Percentiles rank a stretch among this genome's conserved stretches.
Conservation (phyloP, 2,888 invertebrate genomes). For the Metacarcinus magister region DNA sequence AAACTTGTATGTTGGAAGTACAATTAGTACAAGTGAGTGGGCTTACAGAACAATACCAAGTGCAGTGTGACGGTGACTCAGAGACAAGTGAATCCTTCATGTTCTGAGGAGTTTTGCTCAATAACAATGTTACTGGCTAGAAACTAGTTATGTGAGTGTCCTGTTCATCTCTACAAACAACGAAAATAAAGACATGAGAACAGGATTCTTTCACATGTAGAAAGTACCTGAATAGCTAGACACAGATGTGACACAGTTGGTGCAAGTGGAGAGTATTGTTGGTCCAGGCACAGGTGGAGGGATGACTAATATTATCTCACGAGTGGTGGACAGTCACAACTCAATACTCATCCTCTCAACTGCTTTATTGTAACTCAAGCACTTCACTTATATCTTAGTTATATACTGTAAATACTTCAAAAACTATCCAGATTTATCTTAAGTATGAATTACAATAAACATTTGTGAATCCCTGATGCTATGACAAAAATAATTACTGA, state of each 20-base stretch:
- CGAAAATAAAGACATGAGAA: not conserved
- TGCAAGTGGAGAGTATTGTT: conserved; percentile 70
- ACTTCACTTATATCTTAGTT: not conserved
- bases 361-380: conserved; percentile 17
- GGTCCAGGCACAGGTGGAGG: conserved; percentile 69
- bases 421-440: conserved; percentile 13
- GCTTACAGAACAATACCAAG: conserved; percentile 49
- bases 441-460: conserved; percentile 19
- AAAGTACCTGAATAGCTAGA: conserved; percentile 75
- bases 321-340: conserved; percentile 35
- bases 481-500: conserved; percentile 29
- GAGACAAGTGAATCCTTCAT: not conserved
- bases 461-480: conserved; percentile 11
- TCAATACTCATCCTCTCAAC: conserved; percentile 7
- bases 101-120: conserved; percentile 49
- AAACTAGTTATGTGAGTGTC: conserved; percentile 8
- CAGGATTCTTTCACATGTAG: conserved; percentile 69
- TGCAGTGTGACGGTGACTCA: conserved; percentile 19
- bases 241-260: conserved; percentile 70
- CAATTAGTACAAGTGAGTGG: not conserved
- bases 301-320: not conserved
- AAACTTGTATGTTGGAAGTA: not conserved
- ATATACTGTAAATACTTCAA: conserved; percentile 32
- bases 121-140: conserved; percentile 39
- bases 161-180: conserved; percentile 13